Percentiles rank a stretch among this genome's conserved stretches.
Conservation (phyloP, 2,888 invertebrate species). For the Noctuana brunneofusca region DNA sequence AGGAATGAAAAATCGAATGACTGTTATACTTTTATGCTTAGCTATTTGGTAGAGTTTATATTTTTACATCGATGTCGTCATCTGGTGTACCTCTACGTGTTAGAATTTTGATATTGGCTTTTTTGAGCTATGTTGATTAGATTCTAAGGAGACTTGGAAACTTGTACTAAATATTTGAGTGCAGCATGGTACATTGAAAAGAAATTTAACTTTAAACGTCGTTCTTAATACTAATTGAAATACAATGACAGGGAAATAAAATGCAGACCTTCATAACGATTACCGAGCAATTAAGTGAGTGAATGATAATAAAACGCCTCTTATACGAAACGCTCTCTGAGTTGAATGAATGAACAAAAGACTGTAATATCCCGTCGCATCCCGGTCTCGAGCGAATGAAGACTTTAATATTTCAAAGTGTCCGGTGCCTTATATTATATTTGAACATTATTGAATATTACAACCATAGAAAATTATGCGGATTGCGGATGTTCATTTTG, state of each 20-base stretch:
- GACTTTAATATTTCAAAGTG: slow-evolving; percentile 11
- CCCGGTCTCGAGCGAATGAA: neutral
- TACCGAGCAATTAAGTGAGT: slow-evolving; percentile 1
- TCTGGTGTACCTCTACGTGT: no score
- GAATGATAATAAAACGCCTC: slow-evolving; percentile 5
- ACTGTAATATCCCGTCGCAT: slow-evolving; percentile 11
- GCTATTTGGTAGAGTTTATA: no score
- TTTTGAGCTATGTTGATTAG: no score
- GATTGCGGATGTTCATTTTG: neutral
- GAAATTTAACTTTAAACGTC: neutral
- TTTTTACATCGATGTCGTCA: no score
- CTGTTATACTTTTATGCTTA: no score
- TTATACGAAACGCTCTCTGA: neutral
- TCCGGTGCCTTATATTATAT: slow-evolving; percentile 17
- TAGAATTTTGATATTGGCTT: no score
- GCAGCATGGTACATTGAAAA: no score
- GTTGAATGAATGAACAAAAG: slow-evolving; percentile 11
- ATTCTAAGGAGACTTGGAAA: no score
- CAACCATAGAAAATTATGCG: neutral
- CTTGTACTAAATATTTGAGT: no score
- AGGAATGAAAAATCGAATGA: no score
- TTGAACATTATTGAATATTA: slow-evolving; percentile 4
- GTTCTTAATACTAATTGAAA: neutral
- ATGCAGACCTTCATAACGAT: slow-evolving; percentile 1
- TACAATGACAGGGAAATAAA: neutral